Evolutionary conservation across 2,888 invertebrate species (phyloP).

Genomic region (Priocnemis perturbator): DNA sequence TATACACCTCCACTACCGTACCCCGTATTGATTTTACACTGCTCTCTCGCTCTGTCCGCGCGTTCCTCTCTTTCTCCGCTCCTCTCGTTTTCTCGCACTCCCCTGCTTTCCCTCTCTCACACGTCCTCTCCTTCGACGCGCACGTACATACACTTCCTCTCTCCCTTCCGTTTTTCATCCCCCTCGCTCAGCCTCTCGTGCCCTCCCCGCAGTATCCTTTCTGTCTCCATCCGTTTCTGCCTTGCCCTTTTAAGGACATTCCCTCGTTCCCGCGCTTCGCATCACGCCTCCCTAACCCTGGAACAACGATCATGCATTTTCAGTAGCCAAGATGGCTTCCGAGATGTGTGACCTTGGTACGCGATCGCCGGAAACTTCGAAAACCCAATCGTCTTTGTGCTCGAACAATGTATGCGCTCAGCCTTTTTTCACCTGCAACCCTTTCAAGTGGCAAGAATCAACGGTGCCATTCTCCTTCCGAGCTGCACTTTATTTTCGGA

Average conservation of each 20-base stretch:
- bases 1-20: conserved; percentile 51
- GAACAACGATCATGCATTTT: conserved; percentile 24
- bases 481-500: too few species aligned
- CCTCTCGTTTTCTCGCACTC: conserved; percentile 28
- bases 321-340: background rate
- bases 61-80: conserved; percentile 25
- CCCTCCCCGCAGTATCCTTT: conserved; percentile 16
- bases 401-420: conserved; percentile 11
- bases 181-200: conserved; percentile 31
- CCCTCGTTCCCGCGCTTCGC: conserved; percentile 3
- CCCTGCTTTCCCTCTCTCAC: conserved; percentile 1
- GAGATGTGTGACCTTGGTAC: too few species aligned
- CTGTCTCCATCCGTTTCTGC: conserved; percentile 30
- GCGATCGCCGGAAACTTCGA: too few species aligned
- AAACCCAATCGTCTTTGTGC: too few species aligned
- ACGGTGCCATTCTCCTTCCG: too few species aligned
- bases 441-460: too few species aligned
- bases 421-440: background rate
- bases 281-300: conserved; percentile 4
- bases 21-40: conserved; percentile 66
- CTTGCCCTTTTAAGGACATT: conserved; percentile 21
- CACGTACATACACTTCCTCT: conserved; percentile 11
- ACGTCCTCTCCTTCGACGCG: conserved; percentile 3
- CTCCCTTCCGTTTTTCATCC: conserved; percentile 37
- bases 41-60: conserved; percentile 45